Evolutionary conservation across 2,797 vertebrate genomes (phyloP).

Genomic region (Esox lucius): DNA sequence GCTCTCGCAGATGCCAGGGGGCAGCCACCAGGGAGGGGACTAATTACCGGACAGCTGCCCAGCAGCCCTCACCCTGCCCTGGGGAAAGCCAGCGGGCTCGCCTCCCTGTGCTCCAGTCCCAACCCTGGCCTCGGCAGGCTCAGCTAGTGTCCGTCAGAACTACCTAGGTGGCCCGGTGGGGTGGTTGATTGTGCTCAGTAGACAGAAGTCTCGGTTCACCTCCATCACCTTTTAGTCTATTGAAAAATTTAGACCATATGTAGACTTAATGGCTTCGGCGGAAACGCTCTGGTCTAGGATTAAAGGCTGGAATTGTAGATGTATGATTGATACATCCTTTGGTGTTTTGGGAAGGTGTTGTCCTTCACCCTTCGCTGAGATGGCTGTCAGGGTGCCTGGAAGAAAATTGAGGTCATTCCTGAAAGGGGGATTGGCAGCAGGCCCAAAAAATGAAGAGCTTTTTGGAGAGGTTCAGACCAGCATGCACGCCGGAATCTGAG

Average conservation of each 20-base stretch:
- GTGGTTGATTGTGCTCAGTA: neutral
- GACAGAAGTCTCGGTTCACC: conserved; percentile 3
- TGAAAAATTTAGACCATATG: neutral
- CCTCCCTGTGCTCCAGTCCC: conserved; percentile 57
- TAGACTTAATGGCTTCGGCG: neutral
- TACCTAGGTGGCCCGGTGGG: too few relatives aligned
- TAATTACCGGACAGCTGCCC: conserved; percentile 85
- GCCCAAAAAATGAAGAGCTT: conserved; percentile 62
- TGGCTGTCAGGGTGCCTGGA: conserved; percentile 62
- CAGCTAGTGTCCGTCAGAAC: conserved; percentile 47
- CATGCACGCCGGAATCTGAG: conserved; percentile 62
- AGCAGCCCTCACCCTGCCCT: conserved; percentile 70
- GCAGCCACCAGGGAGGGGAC: conserved; percentile 72
- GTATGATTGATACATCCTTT: conserved; percentile 53
- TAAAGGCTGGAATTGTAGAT: conserved; percentile 52
- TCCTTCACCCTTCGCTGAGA: conserved; percentile 65
- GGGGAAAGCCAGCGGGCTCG: conserved; percentile 63
- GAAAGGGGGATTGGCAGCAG: conserved; percentile 62
- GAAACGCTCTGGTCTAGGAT: conserved; percentile 51
- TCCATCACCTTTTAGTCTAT: neutral
- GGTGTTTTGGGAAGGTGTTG: conserved; percentile 58
- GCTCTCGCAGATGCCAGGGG: conserved; percentile 75
- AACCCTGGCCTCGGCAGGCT: conserved; percentile 46
- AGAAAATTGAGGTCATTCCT: conserved; percentile 69
- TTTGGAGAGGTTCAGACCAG: conserved; percentile 62